Base-by-base conservation (phyloP, 2,113 vertebrate genomes). In the Hoplias malabaricus region DNA sequence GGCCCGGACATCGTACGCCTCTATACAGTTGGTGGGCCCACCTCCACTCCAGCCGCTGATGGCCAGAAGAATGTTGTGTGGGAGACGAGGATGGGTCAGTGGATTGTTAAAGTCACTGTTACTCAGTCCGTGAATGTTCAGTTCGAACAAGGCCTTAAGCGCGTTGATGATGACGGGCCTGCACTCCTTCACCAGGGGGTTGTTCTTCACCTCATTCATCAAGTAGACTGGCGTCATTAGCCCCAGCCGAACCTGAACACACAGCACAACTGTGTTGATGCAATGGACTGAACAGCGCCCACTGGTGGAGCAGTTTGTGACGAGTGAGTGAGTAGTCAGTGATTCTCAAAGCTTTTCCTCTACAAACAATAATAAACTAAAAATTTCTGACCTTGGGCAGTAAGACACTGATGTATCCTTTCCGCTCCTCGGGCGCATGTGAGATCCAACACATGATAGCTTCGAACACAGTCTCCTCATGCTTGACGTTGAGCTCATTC, bases 31-130 rank as follows among this genome's bases (percentile, higher is more conserved):
- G 80, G 90, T 94, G 0, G 93, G 92, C 61, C 87, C 87, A 2
- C 88, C 89, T 0, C 85, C 87, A 0, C 93, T 94, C 92, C 93
- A 94, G 84, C 95, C 95, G 0, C 94, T 93, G 0, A 94, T 90
- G 0, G 94, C 92, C 1, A 95, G 91, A 7, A 95, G 73, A 78
- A 95, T 78, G 82, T 89, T 77, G 0, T 87, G 89, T 38, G 95
- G 94, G 73, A 95, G 85, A n/a, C 93, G 93, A 0, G 93, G 94
- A 61, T 88, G 88, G 0, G 88, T 90, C 46, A 95, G 86, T 0
- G 85, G 86, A 78, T 89, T 92, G 75, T 67, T 10, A 0, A 88
- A 86, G 31, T 87, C 84, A 0, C 82, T 87, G 56, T 73, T 87
- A 1, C 84, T 84, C 0, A 89, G 86, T 38, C 87, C 88, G 0